Evolutionary conservation across 2,888 invertebrate genomes (phyloP), one percentile per base, ranked within the genome.

Genomic region (Villa cingulata): DNA sequence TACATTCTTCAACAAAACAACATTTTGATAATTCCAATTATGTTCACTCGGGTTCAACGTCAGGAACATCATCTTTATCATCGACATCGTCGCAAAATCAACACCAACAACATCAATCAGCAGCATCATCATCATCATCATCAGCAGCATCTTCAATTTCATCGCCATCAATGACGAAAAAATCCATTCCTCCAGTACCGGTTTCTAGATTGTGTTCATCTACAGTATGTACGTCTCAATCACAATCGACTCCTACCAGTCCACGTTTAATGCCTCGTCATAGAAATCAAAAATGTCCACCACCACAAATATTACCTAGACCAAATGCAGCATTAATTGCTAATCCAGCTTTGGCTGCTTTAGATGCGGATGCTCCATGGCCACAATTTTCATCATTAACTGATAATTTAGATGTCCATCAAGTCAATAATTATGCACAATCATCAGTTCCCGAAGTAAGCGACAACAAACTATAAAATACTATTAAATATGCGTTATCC

Each of bases 161-260:
- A 15, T 67, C 66, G 3, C 67, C 67, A 19, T 51, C 66, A 50
- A 56, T 66, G 51, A 55, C 65, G 32, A 67, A 67, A 53, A 59
- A 66, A 4, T 41, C 20, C 3, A 36, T 23, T 14, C 37, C 43
- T 5, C 41, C 48, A 7, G 23, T 29, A 23, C 20, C 48, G 7
- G 16, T 37, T 16, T 45, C 48, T 27, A 41, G 38, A 18, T 19
- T 43, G 16, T 41, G 45, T 12, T 19, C 45, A 18, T 14, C 23
- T 29, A 6, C 18, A n/a, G 18, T 38, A 15, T 43, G 51, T 23
- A 51, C 55, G 49, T 71, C 71, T 45, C 72, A 72, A 41, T 71
- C 71, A 45, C 72, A 72, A 41, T 82, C 82, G 51, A 83, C 80
- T 27, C 82, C 83, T 43, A 83, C 80, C 59, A 84, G 84, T 61